Evolutionary conservation across 2,888 invertebrate species (phyloP), one percentile per base, ranked within the genome.

Genomic region (Trichopoda pennipes): DNA sequence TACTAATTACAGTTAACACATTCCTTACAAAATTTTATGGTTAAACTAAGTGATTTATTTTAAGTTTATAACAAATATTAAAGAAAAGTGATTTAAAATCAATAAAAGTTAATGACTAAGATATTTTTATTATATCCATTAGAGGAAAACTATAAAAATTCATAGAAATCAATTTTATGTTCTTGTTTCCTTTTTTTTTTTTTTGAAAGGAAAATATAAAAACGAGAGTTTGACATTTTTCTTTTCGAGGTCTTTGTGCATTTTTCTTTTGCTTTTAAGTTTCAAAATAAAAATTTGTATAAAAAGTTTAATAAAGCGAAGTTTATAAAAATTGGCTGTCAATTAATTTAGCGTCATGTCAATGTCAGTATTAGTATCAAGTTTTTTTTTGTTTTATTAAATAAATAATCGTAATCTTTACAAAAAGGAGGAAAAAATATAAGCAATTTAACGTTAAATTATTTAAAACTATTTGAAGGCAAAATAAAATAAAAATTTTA

Each of bases 341-440:
- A 60, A 21, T 51, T 68, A 42, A 58, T 35, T 74, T 64, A 23
- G 56, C 61, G 68, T 60, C 53, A 32, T 68, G 66, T 51, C 60
- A 75, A 23, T 60, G 68, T 3, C 68, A 61, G 75, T 8, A 76
- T 68, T 68, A 68, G 19, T 68, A 35, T 44, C 60, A 66, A 68
- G 17, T 66, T 58, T 58, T 21, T 47, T 28, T 28, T 16, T 14
- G n/a, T n/a, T n/a, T n/a, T n/a, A n/a, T n/a, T n/a, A n/a, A n/a
- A n/a, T n/a, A n/a, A n/a, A n/a, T n/a, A n/a, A n/a, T n/a, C n/a
- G n/a, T n/a, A n/a, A n/a, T n/a, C n/a, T n/a, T n/a, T n/a, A n/a
- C n/a, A n/a, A n/a, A n/a, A n/a, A n/a, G n/a, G n/a, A n/a, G n/a
- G n/a, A n/a, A n/a, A n/a, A n/a, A n/a, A n/a, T n/a, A n/a, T n/a